Evolutionary conservation across 2,888 invertebrate genomes (phyloP), one percentile per base, ranked within the genome.

Genomic region (Branchipolynoe longqiensis): DNA sequence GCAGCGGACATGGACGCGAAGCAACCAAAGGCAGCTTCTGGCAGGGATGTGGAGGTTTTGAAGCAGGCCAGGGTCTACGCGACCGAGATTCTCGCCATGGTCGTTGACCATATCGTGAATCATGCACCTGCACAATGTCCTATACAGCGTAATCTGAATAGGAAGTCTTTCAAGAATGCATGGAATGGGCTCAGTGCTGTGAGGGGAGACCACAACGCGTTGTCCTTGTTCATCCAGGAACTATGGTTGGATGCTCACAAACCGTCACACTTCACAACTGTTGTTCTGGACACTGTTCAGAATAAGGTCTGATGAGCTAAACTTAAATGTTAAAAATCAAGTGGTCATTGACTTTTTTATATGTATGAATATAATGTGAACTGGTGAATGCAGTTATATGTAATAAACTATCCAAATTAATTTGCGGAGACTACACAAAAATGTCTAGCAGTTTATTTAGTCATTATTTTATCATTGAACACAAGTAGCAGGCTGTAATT

Each of bases 221-320:
- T 78, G 3, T 78, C 31, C 18, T 48, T 78, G 8, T 33, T 78
- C 31, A 78, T 78, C 28, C 78, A 78, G 41, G 78, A 78, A 41
- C 48, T 78, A 8, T 78, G 78, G 41, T 18, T 78, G 48, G 31
- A 54, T 31, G 78, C 78, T 12, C n/a, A 1, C n/a, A 78, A 8
- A 18, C 78, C 78, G 14, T 41, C 28, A 41, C 78, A 78, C 28
- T 78, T 78, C 48, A 78, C 28, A 12, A 69, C 69, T 22, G 14
- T 38, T 4, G 69, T 69, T 33, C 12, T 22, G 12, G 38, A 31
- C 38, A 69, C 33, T 1, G 14, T 69, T 36, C 2, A 69, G 38
- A 69, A 38, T 69, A n/a, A 62, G 31, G 62, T 62, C 28, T 62
- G 31, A 28, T 28, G 31, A 28, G 14, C 28, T 18, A 48, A 48